A percentile compares a stretch with the other conserved stretches of the same genome.
These are phyloP conservation scores for Apamea epomidion DNA, from an alignment of 2,888 invertebrate genomes.

Conservation along the genomic window DNA sequence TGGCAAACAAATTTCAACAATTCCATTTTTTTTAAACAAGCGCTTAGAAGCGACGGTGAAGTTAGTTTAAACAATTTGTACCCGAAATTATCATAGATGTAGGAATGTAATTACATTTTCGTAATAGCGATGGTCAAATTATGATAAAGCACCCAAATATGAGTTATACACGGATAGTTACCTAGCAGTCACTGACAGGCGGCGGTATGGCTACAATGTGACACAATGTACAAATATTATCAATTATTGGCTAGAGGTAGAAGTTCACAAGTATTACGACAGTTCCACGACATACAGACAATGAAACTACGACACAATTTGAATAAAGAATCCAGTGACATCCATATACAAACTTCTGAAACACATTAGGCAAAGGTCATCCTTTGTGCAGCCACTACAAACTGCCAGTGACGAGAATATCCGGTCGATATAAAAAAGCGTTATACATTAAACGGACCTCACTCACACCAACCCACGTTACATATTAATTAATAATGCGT, in stretches of 20 bases:
- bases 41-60: constrained; percentile 41
- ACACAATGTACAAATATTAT: constrained; percentile 38
- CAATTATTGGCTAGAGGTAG: constrained; percentile 25
- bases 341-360: constrained; percentile 59
- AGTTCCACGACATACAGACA: constrained; percentile 30
- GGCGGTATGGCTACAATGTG: constrained; percentile 35
- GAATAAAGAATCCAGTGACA: constrained; percentile 52
- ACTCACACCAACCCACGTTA: constrained; percentile 85
- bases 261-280: constrained; percentile 28
- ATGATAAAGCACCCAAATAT: constrained; percentile 82
- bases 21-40: constrained; percentile 78
- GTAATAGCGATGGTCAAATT: constrained; percentile 73
- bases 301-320: constrained; percentile 54
- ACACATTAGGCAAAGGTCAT: constrained; percentile 45
- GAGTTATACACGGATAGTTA: constrained; percentile 69
- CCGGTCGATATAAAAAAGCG: constrained; percentile 77
- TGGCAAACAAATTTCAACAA: constrained; percentile 87
- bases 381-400: constrained; percentile 58
- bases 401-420: constrained; percentile 74
- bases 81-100: constrained; percentile 74
- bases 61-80: constrained; percentile 73
- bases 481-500: constrained; percentile 78
- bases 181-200: constrained; percentile 67
- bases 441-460: constrained; percentile 79
- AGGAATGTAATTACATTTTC: constrained; percentile 84